phyloP scores from a whole-genome alignment of 1,140 invertebrate genomes.

The Zaprionus davidi region DNA sequence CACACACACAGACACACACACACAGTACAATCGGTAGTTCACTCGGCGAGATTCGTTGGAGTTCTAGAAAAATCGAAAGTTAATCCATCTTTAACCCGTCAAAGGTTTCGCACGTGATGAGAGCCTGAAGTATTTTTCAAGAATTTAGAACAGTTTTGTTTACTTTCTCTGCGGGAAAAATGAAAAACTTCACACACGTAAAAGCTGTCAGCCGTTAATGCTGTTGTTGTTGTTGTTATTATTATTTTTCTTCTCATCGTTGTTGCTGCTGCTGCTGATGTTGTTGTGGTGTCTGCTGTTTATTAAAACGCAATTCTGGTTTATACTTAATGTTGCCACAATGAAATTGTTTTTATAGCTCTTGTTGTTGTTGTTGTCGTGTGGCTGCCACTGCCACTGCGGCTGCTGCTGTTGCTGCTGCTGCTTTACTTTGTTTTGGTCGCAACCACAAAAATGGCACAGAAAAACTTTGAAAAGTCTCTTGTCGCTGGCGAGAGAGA shows the following conservation, averaged over 20 bases:
- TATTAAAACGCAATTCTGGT: slow-evolving; percentile 74
- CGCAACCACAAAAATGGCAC: slow-evolving; percentile 63
- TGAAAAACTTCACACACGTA: slow-evolving; percentile 66
- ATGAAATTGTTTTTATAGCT: slow-evolving; percentile 54
- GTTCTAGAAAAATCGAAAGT: slow-evolving; percentile 70
- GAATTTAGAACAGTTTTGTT: slow-evolving; percentile 60
- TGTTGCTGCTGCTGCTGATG: slow-evolving; percentile 38
- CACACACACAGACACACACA: not conserved
- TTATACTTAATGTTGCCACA: slow-evolving; percentile 49
- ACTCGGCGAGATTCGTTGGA: not conserved
- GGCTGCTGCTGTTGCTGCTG: slow-evolving; percentile 10
- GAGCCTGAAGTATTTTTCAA: slow-evolving; percentile 45
- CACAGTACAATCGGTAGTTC: not conserved
- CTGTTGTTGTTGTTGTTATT: slow-evolving; percentile 10
- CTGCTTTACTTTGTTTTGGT: slow-evolving; percentile 49
- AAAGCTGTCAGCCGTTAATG: slow-evolving; percentile 32
- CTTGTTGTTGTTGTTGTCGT: slow-evolving; percentile 21
- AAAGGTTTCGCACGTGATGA: slow-evolving; percentile 31
- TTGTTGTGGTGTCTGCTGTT: slow-evolving; percentile 45
- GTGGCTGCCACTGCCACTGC: not conserved
- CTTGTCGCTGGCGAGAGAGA: slow-evolving; percentile 19
- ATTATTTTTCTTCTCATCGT: not conserved
- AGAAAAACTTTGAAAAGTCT: slow-evolving; percentile 61
- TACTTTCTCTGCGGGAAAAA: slow-evolving; percentile 61
- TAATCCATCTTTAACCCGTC: slow-evolving; percentile 48